Evolutionary conservation across 2,797 vertebrate species (phyloP).

Genomic region (Enteromius treurensis): DNA sequence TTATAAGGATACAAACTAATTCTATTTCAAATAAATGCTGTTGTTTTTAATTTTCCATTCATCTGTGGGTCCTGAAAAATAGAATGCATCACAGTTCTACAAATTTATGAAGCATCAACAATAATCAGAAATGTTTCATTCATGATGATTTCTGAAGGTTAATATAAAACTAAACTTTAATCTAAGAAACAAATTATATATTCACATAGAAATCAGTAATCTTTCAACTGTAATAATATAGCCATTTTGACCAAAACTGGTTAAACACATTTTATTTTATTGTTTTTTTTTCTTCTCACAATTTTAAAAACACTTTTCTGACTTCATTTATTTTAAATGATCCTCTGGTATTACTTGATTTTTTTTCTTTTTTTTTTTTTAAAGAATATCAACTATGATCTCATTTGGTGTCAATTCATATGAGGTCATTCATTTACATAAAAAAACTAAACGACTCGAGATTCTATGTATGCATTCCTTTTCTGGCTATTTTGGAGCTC

Average conservation of each 20-base stretch:
- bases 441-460: background rate
- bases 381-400: background rate
- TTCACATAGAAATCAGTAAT: background rate
- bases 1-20: background rate
- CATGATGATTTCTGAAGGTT: background rate
- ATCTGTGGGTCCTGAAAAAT: background rate
- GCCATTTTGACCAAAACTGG: background rate
- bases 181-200: background rate
- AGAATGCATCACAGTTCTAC: background rate
- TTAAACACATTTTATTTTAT: no score
- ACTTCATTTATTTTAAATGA: background rate
- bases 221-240: background rate
- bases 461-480: background rate
- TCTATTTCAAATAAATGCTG: background rate
- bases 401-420: background rate
- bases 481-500: background rate
- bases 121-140: background rate
- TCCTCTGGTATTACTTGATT: background rate
- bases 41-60: background rate
- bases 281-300: no score
- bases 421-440: no score
- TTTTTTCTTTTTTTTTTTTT: background rate
- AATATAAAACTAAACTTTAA: background rate
- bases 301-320: background rate
- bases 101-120: background rate